A percentile compares a stretch with the other conserved stretches of the same genome.
Conservation (phyloP, 2,888 invertebrate species). For the Sphaerophoria rueppellii region DNA sequence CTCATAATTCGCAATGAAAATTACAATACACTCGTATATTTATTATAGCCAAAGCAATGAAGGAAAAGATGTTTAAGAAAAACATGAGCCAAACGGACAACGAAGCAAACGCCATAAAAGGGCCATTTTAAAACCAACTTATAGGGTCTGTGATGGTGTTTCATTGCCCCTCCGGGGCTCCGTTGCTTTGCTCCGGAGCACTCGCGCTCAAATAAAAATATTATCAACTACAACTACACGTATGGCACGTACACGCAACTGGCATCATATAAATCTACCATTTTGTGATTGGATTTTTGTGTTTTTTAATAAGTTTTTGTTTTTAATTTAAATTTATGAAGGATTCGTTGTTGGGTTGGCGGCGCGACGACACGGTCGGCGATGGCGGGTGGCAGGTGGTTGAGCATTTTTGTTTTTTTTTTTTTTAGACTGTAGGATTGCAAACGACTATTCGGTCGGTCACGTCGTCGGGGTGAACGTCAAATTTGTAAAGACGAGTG, state of each 20-base stretch:
- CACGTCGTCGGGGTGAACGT: not conserved
- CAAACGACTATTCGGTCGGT: too few species aligned
- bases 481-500: conserved; percentile 27
- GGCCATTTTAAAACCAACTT: conserved; percentile 51
- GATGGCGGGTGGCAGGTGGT: too few species aligned
- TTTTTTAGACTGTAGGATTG: too few species aligned
- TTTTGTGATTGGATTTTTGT: conserved; percentile 71
- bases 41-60: not conserved
- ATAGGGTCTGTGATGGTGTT: conserved; percentile 39
- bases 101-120: conserved; percentile 66
- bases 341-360: conserved; percentile 42
- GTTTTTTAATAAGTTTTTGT: conserved; percentile 63
- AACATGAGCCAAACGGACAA: conserved; percentile 16
- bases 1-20: conserved; percentile 73
- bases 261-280: conserved; percentile 29
- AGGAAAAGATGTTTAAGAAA: not conserved
- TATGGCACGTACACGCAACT: conserved; percentile 17
- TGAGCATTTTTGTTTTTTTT: too few species aligned
- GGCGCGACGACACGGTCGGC: not conserved
- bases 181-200: conserved; percentile 14
- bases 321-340: conserved; percentile 74
- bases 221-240: conserved; percentile 44
- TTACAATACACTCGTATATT: conserved; percentile 18
- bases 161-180: conserved; percentile 32
- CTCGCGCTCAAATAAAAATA: conserved; percentile 15